Evolutionary conservation across 1,140 invertebrate genomes (phyloP), one percentile per base, ranked within the genome.

Genomic region (Pararge aegeria): DNA sequence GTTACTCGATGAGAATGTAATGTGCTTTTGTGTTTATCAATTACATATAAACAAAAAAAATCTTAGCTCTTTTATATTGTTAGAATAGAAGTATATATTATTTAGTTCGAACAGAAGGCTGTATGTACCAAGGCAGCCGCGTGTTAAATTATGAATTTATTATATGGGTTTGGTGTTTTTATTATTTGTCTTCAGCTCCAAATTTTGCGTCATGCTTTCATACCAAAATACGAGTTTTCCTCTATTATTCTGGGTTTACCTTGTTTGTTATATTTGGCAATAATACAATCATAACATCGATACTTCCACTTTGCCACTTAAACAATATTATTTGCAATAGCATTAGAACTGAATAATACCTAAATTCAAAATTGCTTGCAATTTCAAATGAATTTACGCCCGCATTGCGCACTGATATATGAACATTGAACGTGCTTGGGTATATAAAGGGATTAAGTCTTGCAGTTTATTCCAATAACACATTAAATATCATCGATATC

Each of bases 291-390:
- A n/a, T 34, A 34, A 34, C 10, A 34, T 34, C 30, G 30, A 12
- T 34, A 34, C 30, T 34, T 34, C 3, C 30, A 7, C n/a, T 12
- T 0, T 34, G n/a, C n/a, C 30, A 12, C n/a, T 6, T 12, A 34
- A 12, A 34, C 30, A 34, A 34, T 34, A 34, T 34, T 34, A 34
- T 34, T 34, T 34, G 10, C 30, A 34, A 34, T 34, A n/a, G 18
- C 18, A 19, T 46, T 46, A 46, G 18, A 18, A 20, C 4, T 46
- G 42, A 46, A 46, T 20, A 19, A 46, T 46, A 18, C 12, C 10
- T 46, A 12, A 34, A 34, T 34, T 46, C 42, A 46, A 46, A 46
- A 46, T 19, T 12, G 18, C 21, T 46, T 21, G 42, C 18, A 34
- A 34, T 34, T 34, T 34, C 30, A 34, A 34, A 34, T 34, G 30